Conservation (phyloP, 2,113 vertebrate genomes). For the Nycticryphes semicollaris region DNA sequence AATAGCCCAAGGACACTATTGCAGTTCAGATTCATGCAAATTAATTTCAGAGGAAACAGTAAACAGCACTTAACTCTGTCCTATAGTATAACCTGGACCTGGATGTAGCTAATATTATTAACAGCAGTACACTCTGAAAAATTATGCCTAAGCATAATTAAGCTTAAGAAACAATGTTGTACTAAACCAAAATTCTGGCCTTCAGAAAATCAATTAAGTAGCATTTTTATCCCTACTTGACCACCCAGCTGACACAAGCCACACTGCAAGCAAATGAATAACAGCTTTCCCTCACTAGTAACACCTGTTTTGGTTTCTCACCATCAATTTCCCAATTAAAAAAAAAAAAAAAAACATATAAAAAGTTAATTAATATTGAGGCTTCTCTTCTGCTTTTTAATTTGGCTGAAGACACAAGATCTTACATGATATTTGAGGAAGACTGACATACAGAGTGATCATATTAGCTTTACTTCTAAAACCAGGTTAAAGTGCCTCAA, state of each 20-base stretch:
- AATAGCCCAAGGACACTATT: background rate
- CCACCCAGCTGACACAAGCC: background rate
- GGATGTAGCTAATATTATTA: background rate
- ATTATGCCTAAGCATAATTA: background rate
- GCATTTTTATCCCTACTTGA: background rate
- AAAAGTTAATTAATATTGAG: background rate
- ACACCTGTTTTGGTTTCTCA: background rate
- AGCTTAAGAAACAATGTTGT: background rate
- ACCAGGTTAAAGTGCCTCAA: background rate
- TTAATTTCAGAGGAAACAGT: background rate
- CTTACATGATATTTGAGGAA: background rate
- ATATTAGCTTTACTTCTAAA: background rate
- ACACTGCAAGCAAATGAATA: background rate
- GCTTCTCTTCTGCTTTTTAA: background rate
- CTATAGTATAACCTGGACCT: background rate
- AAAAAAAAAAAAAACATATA: background rate
- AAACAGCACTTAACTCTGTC: background rate
- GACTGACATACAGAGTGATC: background rate
- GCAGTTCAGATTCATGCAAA: background rate
- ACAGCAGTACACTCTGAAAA: background rate
- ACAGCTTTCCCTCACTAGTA: background rate
- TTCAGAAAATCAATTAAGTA: background rate
- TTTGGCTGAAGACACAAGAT: background rate
- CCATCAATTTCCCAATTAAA: background rate
- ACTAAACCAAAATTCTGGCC: background rate